Conservation (phyloP, 2,113 vertebrate genomes). For the Morphnarchus princeps region DNA sequence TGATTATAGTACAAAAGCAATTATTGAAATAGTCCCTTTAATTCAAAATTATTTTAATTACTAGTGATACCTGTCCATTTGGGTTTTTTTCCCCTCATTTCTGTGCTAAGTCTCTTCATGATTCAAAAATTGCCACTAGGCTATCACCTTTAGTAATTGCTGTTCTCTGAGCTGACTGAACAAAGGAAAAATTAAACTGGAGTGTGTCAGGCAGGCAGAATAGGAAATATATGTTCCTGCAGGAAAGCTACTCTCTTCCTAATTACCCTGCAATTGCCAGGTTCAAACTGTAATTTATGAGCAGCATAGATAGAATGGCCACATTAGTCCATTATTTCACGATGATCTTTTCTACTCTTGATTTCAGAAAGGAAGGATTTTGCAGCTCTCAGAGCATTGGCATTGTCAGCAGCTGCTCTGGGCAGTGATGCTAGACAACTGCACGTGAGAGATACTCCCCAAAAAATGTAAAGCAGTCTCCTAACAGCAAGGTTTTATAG, state of each 20-base stretch:
- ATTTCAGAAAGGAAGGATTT: neutral
- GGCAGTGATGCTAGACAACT: neutral
- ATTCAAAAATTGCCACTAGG: constrained; percentile 45
- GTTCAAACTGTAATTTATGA: constrained; percentile 62
- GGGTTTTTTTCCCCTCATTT: neutral
- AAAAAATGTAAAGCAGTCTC: neutral
- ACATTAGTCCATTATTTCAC: constrained; percentile 43
- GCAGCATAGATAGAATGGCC: constrained; percentile 29
- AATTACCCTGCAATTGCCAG: constrained; percentile 55
- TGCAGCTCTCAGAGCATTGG: neutral
- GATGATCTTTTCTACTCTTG: neutral
- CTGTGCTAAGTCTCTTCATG: constrained; percentile 35
- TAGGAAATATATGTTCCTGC: constrained; percentile 52
- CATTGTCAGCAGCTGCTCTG: neutral
- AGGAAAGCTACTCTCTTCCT: constrained; percentile 47
- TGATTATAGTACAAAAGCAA: constrained; percentile 54
- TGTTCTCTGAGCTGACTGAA: constrained; percentile 38
- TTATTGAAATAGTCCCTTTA: constrained; percentile 61
- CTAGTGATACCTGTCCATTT: constrained; percentile 37
- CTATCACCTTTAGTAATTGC: constrained; percentile 39
- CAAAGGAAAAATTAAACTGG: constrained; percentile 59
- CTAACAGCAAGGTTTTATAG: neutral
- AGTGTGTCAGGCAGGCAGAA: constrained; percentile 47
- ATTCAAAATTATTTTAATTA: constrained; percentile 75
- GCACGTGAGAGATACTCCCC: neutral